Evolutionary conservation across 2,113 vertebrate genomes (phyloP), one percentile per base, ranked within the genome.

Genomic region (Psophia crepitans): DNA sequence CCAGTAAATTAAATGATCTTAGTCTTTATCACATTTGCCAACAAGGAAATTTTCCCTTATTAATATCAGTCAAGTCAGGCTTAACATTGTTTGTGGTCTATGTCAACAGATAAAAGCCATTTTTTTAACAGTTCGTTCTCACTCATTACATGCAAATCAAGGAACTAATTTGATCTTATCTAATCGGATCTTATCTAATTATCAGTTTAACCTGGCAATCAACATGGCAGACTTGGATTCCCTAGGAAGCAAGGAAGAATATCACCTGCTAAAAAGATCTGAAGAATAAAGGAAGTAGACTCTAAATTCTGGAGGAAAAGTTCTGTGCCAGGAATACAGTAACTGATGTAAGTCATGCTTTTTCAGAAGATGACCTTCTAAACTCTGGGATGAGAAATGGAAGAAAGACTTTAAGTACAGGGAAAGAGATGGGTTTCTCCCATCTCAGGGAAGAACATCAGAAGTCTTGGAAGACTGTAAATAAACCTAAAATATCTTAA

Each of bases 71-170:
- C 39, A 94, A 71, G 20, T 81, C 15, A 96, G 43, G 3, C 10
- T n/a, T 77, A 80, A n/a, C 54, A 39, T 28, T 87, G 37, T 76
- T 93, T 80, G 7, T 73, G 24, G 24, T 24, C 8, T 89, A 61
- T 58, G 41, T 15, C 51, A 93, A 83, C 30, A 76, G 60, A 87
- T 71, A 44, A 95, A 87, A 63, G 28, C 8, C 70, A 16, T 32
- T 68, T 91, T 89, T 77, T 93, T 58, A 78, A 66, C 51, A 84
- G 39, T 49, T 84, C 26, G 32, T 84, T 93, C 39, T 82, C 56
- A 68, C 22, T 54, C 57, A 71, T 64, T 84, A 41, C 13, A 46
- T n/a, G 23, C 4, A 84, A 93, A 78, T 66, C 13, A 91, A 78
- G 11, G 32, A 89, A 74, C 7, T 49, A 57, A 81, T 63, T 66